These are phyloP conservation scores for Callinectes sapidus DNA, from an alignment of 2,888 invertebrate species.

Conservation along the genomic window DNA sequence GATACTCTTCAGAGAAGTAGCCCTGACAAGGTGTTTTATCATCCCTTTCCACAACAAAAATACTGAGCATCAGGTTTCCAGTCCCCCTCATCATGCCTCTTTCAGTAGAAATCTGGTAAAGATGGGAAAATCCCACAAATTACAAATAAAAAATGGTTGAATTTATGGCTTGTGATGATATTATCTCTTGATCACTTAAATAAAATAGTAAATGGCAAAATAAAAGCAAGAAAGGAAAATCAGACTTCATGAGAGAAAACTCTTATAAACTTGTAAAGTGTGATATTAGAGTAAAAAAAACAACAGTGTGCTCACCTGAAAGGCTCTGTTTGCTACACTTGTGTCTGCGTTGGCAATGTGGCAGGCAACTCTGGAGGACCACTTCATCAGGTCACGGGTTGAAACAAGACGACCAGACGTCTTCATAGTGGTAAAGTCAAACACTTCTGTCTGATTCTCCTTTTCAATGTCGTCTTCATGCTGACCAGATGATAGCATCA, in stretches of 20 bases:
- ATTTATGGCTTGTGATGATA: background rate
- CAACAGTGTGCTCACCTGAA: slow-evolving; percentile 80
- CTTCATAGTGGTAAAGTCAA: slow-evolving; percentile 58
- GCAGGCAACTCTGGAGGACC: slow-evolving; percentile 87
- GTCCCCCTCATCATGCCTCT: too few relatives aligned
- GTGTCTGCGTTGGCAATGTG: slow-evolving; percentile 85
- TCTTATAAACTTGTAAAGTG: background rate
- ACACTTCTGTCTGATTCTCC: slow-evolving; percentile 70
- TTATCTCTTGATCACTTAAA: too few relatives aligned
- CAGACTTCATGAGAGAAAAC: background rate
- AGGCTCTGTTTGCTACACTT: slow-evolving; percentile 83
- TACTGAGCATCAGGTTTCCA: too few relatives aligned
- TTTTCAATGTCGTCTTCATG: slow-evolving; percentile 78
- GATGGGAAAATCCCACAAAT: background rate
- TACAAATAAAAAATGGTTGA: background rate
- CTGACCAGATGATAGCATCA: slow-evolving; percentile 85
- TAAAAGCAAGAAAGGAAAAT: background rate
- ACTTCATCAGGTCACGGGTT: slow-evolving; percentile 90
- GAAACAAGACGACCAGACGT: slow-evolving; percentile 68
- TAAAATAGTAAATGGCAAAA: background rate
- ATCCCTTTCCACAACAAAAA: too few relatives aligned
- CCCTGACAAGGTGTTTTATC: too few relatives aligned
- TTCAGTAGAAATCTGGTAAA: background rate
- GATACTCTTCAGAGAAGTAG: too few relatives aligned
- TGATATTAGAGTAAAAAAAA: background rate